Conservation (phyloP, 2,113 vertebrate genomes). For the Ictidomys tridecemlineatus region DNA sequence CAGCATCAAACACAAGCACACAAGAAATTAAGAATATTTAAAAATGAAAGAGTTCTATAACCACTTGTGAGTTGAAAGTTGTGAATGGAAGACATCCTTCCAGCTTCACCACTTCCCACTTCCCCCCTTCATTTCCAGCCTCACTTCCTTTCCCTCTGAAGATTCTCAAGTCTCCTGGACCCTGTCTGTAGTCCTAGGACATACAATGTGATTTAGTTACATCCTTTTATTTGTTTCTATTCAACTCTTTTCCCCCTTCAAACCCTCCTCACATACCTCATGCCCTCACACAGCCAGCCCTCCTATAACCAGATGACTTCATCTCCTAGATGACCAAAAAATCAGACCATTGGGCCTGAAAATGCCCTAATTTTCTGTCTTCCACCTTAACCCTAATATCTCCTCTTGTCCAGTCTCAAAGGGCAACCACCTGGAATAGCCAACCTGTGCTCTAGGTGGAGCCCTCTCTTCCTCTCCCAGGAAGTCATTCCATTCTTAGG, state of each 20-base stretch:
- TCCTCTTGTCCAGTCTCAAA: not conserved
- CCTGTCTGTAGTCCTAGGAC: not conserved
- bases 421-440: not conserved
- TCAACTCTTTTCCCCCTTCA: not conserved
- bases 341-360: not conserved
- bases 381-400: not conserved
- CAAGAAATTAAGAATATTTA: not conserved
- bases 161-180: not conserved
- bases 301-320: not conserved
- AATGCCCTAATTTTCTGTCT: constrained; percentile 6
- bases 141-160: not conserved
- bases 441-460: not conserved
- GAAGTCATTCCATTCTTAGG: not conserved
- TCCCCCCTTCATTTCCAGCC: not conserved
- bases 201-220: not conserved
- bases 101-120: not conserved
- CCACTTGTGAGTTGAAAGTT: not conserved
- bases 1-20: not conserved
- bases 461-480: not conserved
- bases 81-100: not conserved
- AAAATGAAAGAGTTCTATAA: not conserved
- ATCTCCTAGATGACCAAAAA: not conserved
- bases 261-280: constrained; percentile 7
- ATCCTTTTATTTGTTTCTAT: not conserved
- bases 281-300: not conserved